Evolutionary conservation across 2,888 invertebrate genomes (phyloP).

Genomic region (Diploptera punctata): DNA sequence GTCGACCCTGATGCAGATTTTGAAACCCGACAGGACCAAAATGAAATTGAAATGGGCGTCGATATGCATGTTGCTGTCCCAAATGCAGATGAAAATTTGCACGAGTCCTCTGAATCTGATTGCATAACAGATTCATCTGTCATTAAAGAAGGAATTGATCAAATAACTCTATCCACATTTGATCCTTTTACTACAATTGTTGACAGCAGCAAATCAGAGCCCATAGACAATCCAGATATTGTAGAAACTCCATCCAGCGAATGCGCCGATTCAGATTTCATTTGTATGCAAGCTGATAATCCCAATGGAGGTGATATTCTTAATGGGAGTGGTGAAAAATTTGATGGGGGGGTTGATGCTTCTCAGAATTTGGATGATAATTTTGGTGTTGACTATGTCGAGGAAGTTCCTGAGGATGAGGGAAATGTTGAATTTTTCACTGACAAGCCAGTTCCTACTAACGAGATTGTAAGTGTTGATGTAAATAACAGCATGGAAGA

Average conservation of each 20-base stretch:
- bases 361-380: neutral
- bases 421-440: no score
- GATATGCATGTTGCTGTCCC: neutral
- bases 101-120: slow-evolving; percentile 4
- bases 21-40: neutral
- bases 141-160: slow-evolving; percentile 15
- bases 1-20: neutral
- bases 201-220: slow-evolving; percentile 25
- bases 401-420: neutral
- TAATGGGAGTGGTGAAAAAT: neutral
- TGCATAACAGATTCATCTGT: neutral
- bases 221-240: neutral
- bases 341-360: neutral
- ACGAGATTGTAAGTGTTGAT: slow-evolving; percentile 3
- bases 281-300: neutral
- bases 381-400: neutral
- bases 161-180: slow-evolving; percentile 26
- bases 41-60: neutral
- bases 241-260: slow-evolving; percentile 20
- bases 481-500: slow-evolving; percentile 31
- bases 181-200: slow-evolving; percentile 38
- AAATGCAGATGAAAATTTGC: neutral
- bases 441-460: neutral
- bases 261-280: slow-evolving; percentile 15
- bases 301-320: no score